phyloP scores from a whole-genome alignment of 1,140 invertebrate genomes.

The Ceratoteleas bidentatus region DNA sequence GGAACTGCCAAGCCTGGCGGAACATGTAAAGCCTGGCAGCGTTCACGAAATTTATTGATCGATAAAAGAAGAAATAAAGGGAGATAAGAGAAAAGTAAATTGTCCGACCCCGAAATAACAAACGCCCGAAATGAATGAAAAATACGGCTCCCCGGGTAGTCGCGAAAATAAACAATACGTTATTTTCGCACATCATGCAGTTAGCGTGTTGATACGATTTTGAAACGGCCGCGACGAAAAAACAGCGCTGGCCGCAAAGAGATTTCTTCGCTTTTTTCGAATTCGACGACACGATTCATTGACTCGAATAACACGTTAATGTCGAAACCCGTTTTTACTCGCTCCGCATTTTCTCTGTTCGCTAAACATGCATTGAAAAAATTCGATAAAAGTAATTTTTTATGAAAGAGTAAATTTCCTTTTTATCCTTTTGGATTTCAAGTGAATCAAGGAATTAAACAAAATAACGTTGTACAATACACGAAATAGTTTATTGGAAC shows the following conservation, averaged over 20 bases:
- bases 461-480: too few species aligned
- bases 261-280: background rate
- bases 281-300: too few species aligned
- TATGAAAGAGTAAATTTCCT: too few species aligned
- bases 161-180: constrained; percentile 28
- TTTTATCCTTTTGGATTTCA: too few species aligned
- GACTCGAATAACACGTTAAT: too few species aligned
- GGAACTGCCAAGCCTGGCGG: constrained; percentile 43
- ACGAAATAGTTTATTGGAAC: too few species aligned
- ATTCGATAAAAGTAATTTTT: too few species aligned
- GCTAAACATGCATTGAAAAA: too few species aligned
- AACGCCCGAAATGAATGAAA: constrained; percentile 44
- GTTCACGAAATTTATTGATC: constrained; percentile 56
- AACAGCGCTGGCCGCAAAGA: background rate
- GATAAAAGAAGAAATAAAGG: constrained; percentile 48
- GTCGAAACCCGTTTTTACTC: background rate
- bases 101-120: constrained; percentile 37
- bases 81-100: constrained; percentile 50
- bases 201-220: constrained; percentile 12
- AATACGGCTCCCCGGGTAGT: constrained; percentile 12
- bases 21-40: constrained; percentile 47
- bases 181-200: constrained; percentile 3
- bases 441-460: too few species aligned
- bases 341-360: background rate
- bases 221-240: constrained; percentile 2